phyloP scores from a whole-genome alignment of 2,888 invertebrate genomes.

The Mycogona germanica region DNA sequence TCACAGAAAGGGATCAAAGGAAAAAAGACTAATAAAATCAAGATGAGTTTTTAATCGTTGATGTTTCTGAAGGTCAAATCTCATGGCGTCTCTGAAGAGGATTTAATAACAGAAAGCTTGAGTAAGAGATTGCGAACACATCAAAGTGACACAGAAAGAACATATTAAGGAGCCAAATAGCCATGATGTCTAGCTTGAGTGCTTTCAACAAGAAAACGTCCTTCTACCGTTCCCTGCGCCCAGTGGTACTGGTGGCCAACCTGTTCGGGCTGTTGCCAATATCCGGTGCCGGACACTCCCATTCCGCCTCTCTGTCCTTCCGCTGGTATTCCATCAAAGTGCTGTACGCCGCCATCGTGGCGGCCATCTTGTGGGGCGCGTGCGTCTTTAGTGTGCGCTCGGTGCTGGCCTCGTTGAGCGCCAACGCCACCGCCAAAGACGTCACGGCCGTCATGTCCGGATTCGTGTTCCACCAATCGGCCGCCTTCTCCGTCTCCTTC shows the following conservation, averaged over 20 bases:
- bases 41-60: too few species aligned
- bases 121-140: too few species aligned
- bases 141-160: too few species aligned
- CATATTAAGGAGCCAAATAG: too few species aligned
- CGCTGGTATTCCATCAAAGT: conserved; percentile 2
- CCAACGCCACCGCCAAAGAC: conserved; percentile 9
- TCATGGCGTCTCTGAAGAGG: too few species aligned
- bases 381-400: neutral
- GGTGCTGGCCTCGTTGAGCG: neutral
- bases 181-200: too few species aligned
- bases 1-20: too few species aligned
- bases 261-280: conserved; percentile 7
- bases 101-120: too few species aligned
- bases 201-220: neutral
- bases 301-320: neutral
- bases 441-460: conserved; percentile 11
- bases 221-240: conserved; percentile 8
- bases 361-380: neutral
- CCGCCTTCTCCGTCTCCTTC: conserved; percentile 6
- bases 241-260: neutral
- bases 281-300: neutral
- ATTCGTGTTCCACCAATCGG: conserved; percentile 7
- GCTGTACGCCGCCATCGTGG: neutral
- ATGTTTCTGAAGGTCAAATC: too few species aligned
- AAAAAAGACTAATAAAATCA: too few species aligned